Conservation (phyloP, 1,140 invertebrate species). For the Micrasema minimum region DNA sequence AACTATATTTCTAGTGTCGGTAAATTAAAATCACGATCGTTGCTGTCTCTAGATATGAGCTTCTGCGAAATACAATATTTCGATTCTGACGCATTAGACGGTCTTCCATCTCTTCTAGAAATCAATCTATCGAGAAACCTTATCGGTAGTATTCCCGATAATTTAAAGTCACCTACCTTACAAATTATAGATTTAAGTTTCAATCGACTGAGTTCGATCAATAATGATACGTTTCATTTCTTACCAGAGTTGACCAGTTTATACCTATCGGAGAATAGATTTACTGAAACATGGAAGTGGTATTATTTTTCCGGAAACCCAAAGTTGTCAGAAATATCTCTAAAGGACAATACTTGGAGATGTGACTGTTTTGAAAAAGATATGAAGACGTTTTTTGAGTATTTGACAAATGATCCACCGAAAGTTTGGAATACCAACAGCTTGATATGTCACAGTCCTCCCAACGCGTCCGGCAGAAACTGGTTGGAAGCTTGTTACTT, state of each 20-base stretch:
- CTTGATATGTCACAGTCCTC: slow-evolving; percentile 70
- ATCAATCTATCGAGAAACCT: slow-evolving; percentile 71
- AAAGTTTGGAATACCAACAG: slow-evolving; percentile 66
- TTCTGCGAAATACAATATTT: slow-evolving; percentile 70
- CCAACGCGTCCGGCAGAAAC: slow-evolving; percentile 68
- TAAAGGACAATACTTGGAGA: slow-evolving; percentile 78
- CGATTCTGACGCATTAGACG: slow-evolving; percentile 65
- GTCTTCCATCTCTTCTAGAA: slow-evolving; percentile 65
- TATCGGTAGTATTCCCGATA: slow-evolving; percentile 67
- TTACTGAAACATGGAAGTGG: slow-evolving; percentile 70
- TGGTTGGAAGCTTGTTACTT: slow-evolving; percentile 75
- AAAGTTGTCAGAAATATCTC: slow-evolving; percentile 66
- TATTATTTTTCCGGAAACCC: slow-evolving; percentile 71
- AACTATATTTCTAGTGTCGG: slow-evolving; percentile 72
- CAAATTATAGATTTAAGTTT: slow-evolving; percentile 70
- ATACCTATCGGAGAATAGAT: slow-evolving; percentile 73
- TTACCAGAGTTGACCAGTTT: slow-evolving; percentile 68
- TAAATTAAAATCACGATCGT: slow-evolving; percentile 67
- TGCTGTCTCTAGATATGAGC: slow-evolving; percentile 69
- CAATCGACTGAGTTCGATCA: slow-evolving; percentile 65
- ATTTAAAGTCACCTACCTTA: slow-evolving; percentile 67
- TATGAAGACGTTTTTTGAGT: slow-evolving; percentile 70
- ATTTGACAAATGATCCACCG: slow-evolving; percentile 68
- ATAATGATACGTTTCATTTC: slow-evolving; percentile 67
- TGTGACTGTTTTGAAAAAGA: slow-evolving; percentile 72